Base-by-base conservation (phyloP, 2,888 invertebrate genomes). In the Hecatera dysodea region DNA sequence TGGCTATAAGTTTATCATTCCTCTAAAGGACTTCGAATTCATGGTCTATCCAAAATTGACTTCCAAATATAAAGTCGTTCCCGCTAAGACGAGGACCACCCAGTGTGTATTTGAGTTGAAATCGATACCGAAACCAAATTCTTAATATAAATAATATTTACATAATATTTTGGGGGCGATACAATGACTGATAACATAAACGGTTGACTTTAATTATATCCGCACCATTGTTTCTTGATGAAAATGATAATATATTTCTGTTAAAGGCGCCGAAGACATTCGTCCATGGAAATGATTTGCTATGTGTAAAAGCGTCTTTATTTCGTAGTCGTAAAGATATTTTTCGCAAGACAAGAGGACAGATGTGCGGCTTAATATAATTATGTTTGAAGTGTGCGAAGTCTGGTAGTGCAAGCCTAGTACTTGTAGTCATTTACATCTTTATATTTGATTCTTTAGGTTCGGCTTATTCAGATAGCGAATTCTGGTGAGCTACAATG, bases 131-230 rank as follows among this genome's bases (percentile, higher is more conserved):
- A 7, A 8, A 19, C 19, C 46, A 33, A 75, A 77, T 77, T 27
- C 27, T n/a, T 11, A 29, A 67, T 39, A 1, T 22, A 52, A 52
- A 69, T 29, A 68, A 33, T 19, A 57, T 75, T 53, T 15, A 9
- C 33, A 70, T 70, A 46, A 19, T 22, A 1, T 46, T 59, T 70
- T 48, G 42, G 53, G 33, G 22, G 36, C n/a, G 27, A 60, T 15
- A 42, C 46, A 22, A 48, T 60, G 12, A 24, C 24, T 46, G 36
- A 39, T 39, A 11, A 46, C 72, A 53, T 42, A 73, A 46, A 27
- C 53, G 70, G 77, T 9, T 46, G 1, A 7, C 39, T 59, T 33
- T 69, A 53, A 59, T 76, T 46, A 70, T 12, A 12, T 69, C 52
- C 22, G 59, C 12, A 12, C 39, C 46, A 69, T 73, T 77, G 59